Conservation (phyloP, 2,888 invertebrate genomes). For the Cyrtodaria siliqua region DNA sequence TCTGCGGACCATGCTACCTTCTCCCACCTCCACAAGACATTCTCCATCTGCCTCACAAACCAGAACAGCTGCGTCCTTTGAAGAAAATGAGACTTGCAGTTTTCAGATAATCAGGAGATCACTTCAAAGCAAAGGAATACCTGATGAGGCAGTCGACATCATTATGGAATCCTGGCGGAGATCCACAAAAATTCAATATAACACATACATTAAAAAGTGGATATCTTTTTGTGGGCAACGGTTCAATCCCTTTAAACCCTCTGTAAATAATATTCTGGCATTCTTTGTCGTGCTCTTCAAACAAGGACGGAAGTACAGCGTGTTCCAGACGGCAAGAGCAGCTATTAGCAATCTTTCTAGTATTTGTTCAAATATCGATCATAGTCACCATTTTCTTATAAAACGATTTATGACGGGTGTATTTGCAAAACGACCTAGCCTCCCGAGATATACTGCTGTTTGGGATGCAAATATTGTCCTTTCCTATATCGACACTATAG, state of each 20-base stretch:
- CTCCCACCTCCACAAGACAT: slow-evolving; percentile 16
- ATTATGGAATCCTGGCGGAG: slow-evolving; percentile 53
- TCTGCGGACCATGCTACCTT: not conserved
- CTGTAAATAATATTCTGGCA: slow-evolving; percentile 17
- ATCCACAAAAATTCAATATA: slow-evolving; percentile 45
- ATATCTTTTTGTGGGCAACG: slow-evolving; percentile 25
- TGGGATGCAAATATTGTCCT: not conserved
- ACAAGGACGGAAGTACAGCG: slow-evolving; percentile 21
- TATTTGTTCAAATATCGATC: slow-evolving; percentile 6
- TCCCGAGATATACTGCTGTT: not conserved
- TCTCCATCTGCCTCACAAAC: slow-evolving; percentile 26
- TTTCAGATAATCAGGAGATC: slow-evolving; percentile 47
- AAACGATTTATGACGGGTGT: slow-evolving; percentile 27
- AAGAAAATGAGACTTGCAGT: slow-evolving; percentile 36
- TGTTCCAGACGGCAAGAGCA: not conserved
- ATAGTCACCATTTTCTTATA: slow-evolving; percentile 22
- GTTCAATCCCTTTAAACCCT: slow-evolving; percentile 26
- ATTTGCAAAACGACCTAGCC: slow-evolving; percentile 27
- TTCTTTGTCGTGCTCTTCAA: slow-evolving; percentile 16
- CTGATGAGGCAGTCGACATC: slow-evolving; percentile 29
- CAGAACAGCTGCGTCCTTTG: slow-evolving; percentile 16
- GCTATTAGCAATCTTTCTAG: not conserved
- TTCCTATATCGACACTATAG: no score
- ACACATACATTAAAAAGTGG: slow-evolving; percentile 36
- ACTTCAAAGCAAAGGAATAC: slow-evolving; percentile 28